phyloP scores from a whole-genome alignment of 2,888 invertebrate genomes.

The Ichneumoninae sp. region DNA sequence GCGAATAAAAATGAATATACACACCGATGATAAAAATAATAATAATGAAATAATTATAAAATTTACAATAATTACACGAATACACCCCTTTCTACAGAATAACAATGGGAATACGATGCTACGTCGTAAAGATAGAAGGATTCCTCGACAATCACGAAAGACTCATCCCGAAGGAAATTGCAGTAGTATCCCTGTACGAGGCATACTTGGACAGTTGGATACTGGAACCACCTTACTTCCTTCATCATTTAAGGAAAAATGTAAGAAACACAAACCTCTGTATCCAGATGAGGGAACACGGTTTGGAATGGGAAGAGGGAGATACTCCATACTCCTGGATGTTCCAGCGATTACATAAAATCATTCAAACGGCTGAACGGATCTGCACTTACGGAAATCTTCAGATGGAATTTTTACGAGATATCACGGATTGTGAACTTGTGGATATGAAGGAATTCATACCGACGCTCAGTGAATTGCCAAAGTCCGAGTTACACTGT shows the following conservation, averaged over 20 bases:
- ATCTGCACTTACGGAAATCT: not conserved
- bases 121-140: no score
- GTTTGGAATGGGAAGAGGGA: not conserved
- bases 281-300: not conserved
- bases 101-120: no score
- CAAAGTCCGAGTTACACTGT: not conserved
- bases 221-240: not conserved
- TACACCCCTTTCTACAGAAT: no score
- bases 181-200: not conserved
- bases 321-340: not conserved
- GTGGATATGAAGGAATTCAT: not conserved
- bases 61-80: no score
- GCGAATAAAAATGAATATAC: no score
- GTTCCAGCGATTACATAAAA: not conserved
- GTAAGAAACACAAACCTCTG: not conserved
- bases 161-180: not conserved
- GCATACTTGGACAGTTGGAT: not conserved
- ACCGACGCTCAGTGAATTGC: not conserved
- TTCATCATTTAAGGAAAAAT: not conserved
- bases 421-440: not conserved
- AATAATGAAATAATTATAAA: no score
- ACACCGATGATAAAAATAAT: no score
- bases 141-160: not conserved
- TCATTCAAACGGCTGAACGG: not conserved
- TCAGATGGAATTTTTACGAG: not conserved